Percentiles rank a stretch among this genome's conserved stretches.
phyloP scores from a whole-genome alignment of 2,113 vertebrate genomes.

The Mustela lutreola region DNA sequence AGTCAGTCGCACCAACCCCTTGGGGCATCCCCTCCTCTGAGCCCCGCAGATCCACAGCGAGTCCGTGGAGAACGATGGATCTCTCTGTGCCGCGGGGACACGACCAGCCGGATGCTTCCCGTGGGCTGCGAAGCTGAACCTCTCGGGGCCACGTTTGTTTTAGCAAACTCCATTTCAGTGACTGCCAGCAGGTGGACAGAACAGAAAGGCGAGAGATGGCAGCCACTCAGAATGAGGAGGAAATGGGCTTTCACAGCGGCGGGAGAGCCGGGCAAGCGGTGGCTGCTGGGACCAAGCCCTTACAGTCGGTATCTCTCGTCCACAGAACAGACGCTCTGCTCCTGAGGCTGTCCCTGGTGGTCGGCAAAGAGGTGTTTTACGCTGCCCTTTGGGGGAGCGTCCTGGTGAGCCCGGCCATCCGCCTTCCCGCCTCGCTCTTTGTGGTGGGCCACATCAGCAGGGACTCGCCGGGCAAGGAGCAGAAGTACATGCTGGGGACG shows the following conservation, averaged over 20 bases:
- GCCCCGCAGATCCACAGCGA: fast-evolving
- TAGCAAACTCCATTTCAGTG: neutral
- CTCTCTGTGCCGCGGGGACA: fast-evolving
- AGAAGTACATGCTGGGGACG: constrained; percentile 94
- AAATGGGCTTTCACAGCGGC: fast-evolving
- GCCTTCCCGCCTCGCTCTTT: constrained; percentile 95
- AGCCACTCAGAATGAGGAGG: fast-evolving
- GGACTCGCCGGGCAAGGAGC: constrained; percentile 87
- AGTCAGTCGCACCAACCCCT: neutral
- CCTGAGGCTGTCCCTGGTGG: constrained; percentile 92
- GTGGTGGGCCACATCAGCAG: constrained; percentile 95
- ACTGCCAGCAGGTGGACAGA: neutral
- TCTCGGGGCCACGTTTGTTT: neutral
- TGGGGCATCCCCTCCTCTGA: neutral
- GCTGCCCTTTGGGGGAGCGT: constrained; percentile 95
- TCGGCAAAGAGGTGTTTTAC: constrained; percentile 95
- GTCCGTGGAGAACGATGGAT: fast-evolving
- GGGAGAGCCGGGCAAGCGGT: fast-evolving
- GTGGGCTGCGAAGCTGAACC: fast-evolving
- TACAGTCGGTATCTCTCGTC: fast-evolving
- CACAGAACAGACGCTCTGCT: constrained; percentile 94
- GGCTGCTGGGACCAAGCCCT: fast-evolving
- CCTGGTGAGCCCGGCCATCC: constrained; percentile 91
- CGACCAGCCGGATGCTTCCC: fast-evolving
- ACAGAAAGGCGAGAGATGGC: fast-evolving